Percentiles rank a stretch among this genome's conserved stretches.
Conservation (phyloP, 2,113 vertebrate species). For the Cyrtonyx montezumae region DNA sequence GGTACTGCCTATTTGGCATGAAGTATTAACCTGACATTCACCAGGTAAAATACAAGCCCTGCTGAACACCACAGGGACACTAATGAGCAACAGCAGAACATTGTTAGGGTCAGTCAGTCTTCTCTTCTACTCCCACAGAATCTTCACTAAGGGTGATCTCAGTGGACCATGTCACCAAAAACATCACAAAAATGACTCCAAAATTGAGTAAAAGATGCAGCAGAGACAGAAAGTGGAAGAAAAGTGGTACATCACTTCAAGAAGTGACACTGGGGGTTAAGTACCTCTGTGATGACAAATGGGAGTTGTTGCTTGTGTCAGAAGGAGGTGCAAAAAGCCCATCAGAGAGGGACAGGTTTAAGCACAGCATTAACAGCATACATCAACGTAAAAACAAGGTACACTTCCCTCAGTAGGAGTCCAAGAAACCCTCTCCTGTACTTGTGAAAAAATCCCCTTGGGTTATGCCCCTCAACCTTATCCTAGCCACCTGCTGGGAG, state of each 20-base stretch:
- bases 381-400: background rate
- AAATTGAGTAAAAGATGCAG: rapidly evolving
- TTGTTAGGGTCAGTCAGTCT: background rate
- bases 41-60: background rate
- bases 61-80: background rate
- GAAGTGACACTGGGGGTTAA: background rate
- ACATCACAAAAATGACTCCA: background rate
- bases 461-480: background rate
- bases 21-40: background rate
- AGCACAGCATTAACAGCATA: rapidly evolving
- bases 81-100: background rate
- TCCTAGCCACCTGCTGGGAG: rapidly evolving
- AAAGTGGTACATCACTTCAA: background rate
- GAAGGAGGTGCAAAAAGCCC: background rate
- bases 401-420: background rate
- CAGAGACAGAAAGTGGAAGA: background rate
- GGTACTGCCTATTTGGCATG: background rate
- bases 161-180: background rate
- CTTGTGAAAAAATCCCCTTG: rapidly evolving
- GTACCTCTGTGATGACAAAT: background rate
- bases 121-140: background rate
- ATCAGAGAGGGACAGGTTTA: background rate
- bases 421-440: background rate
- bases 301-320: background rate
- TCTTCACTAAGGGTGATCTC: background rate